Evolutionary conservation across 2,113 vertebrate species (phyloP).

Genomic region (Tragelaphus scriptus): DNA sequence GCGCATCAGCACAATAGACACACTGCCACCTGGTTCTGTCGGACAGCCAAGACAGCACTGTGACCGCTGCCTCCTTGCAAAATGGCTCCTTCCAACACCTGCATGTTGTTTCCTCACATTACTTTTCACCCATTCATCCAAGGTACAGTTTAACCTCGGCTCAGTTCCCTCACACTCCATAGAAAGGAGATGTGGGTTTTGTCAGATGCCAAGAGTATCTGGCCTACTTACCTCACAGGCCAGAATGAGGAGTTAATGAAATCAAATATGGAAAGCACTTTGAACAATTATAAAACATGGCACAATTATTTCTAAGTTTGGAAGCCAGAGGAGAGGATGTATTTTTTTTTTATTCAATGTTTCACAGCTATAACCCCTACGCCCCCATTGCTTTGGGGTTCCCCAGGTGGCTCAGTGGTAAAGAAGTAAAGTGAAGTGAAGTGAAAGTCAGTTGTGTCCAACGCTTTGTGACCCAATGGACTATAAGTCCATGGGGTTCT

Average conservation of each 20-base stretch:
- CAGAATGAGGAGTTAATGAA: neutral
- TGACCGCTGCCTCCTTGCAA: neutral
- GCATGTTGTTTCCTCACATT: neutral
- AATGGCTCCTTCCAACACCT: neutral
- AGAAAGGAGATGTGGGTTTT: neutral
- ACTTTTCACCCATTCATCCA: slow-evolving; percentile 25
- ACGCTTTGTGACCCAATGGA: neutral
- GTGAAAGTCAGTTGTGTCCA: neutral
- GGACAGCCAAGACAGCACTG: neutral
- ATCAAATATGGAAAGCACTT: neutral
- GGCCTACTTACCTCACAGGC: neutral
- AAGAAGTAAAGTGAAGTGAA: neutral
- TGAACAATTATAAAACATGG: neutral
- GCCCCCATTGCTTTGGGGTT: neutral
- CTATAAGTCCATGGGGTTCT: neutral
- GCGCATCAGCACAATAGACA: neutral
- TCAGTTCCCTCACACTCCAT: neutral
- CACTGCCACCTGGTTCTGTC: neutral
- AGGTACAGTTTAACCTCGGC: neutral
- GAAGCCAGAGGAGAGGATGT: neutral
- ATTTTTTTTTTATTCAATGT: neutral
- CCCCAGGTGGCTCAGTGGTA: neutral
- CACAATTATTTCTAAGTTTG: neutral
- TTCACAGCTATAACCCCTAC: neutral
- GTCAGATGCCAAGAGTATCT: neutral